These are phyloP conservation scores for Brachyptera risi DNA, from an alignment of 2,888 invertebrate genomes.

Conservation along the genomic window DNA sequence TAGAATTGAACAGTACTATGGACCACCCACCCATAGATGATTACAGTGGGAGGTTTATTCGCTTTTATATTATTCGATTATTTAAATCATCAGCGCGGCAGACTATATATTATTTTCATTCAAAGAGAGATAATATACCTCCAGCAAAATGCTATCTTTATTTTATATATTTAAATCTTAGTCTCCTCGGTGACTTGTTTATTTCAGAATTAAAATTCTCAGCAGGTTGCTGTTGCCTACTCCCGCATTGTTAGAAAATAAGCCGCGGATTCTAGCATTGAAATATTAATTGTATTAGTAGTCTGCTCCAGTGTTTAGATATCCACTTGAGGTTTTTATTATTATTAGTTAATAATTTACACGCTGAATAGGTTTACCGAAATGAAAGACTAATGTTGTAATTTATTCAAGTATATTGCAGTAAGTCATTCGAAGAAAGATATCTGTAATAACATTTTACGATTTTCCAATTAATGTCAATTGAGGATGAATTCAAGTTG, in stretches of 20 bases:
- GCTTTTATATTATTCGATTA: conserved; percentile 20
- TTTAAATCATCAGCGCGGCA: conserved; percentile 16
- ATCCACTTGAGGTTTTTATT: no score
- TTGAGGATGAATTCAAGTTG: no score
- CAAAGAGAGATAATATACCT: background rate
- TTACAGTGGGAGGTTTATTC: conserved; percentile 16
- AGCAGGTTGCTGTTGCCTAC: background rate
- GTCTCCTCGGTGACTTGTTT: conserved; percentile 7
- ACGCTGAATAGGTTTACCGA: no score
- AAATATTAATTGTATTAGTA: conserved; percentile 6
- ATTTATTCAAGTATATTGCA: no score
- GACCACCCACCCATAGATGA: conserved; percentile 19
- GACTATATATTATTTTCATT: background rate
- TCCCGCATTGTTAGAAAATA: background rate
- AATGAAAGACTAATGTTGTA: no score
- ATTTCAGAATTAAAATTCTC: conserved; percentile 8
- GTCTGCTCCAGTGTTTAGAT: conserved; percentile 2
- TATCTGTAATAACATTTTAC: no score
- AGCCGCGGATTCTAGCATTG: conserved; percentile 5
- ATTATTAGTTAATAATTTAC: no score
- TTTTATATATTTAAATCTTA: background rate
- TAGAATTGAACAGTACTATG: background rate
- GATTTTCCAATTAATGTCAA: no score
- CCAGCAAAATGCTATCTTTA: background rate
- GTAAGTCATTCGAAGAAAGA: no score